Percentiles rank a stretch among this genome's conserved stretches.
Evolutionary conservation across 2,888 invertebrate genomes (phyloP).

Genomic region (Scelioninae gen. 1): DNA sequence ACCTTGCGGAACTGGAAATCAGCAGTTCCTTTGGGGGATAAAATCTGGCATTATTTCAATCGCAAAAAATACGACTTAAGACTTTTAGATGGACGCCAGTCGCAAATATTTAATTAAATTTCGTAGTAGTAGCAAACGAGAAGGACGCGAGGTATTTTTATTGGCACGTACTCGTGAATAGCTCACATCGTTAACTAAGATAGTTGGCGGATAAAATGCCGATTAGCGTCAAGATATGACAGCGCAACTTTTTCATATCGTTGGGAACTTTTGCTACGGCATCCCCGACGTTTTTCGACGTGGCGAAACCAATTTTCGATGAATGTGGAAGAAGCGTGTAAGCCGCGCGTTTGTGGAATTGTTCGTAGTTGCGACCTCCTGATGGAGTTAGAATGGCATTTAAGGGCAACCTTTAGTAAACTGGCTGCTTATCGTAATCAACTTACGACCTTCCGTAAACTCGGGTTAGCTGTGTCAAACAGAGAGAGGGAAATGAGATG

Average conservation of each 20-base stretch:
- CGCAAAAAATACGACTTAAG: slow-evolving; percentile 50
- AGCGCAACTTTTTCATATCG: slow-evolving; percentile 59
- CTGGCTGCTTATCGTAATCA: slow-evolving; percentile 70
- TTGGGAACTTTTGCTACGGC: slow-evolving; percentile 54
- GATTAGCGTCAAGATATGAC: slow-evolving; percentile 66
- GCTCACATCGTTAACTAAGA: slow-evolving; percentile 64
- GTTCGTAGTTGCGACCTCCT: slow-evolving; percentile 50
- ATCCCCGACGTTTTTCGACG: slow-evolving; percentile 54
- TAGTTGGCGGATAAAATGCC: slow-evolving; percentile 69
- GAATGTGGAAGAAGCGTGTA: slow-evolving; percentile 47
- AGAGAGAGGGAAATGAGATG: slow-evolving; percentile 18
- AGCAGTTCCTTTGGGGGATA: slow-evolving; percentile 13
- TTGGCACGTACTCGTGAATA: slow-evolving; percentile 63
- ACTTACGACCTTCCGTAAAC: slow-evolving; percentile 65
- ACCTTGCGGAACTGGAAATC: slow-evolving; percentile 34
- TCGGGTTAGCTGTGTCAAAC: slow-evolving; percentile 40
- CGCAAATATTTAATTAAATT: slow-evolving; percentile 62
- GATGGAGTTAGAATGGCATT: slow-evolving; percentile 70
- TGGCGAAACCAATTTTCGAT: slow-evolving; percentile 61
- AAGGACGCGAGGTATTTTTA: slow-evolving; percentile 60
- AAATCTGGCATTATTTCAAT: slow-evolving; percentile 47
- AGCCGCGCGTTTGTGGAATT: slow-evolving; percentile 49
- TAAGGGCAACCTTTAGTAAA: slow-evolving; percentile 70
- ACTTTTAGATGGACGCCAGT: slow-evolving; percentile 44
- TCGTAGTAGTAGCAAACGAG: slow-evolving; percentile 42